Evolutionary conservation across 2,797 vertebrate species (phyloP).

Genomic region (Bothrops alternatus): DNA sequence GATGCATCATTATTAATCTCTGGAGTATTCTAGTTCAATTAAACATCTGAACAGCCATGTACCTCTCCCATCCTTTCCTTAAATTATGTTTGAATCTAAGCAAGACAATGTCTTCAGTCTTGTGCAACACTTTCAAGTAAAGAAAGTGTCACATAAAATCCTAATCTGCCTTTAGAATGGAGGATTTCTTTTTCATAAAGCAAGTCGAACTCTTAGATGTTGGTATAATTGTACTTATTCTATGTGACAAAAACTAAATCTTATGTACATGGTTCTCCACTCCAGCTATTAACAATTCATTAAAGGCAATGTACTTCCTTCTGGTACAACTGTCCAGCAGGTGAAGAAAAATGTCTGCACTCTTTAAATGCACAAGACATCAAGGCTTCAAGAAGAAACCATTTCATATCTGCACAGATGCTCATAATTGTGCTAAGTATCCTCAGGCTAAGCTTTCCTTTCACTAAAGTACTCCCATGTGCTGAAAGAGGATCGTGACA

Average conservation of each 20-base stretch:
- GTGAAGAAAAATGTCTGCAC: slow-evolving; percentile 51
- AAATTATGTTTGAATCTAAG: background rate
- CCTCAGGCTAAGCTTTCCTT: slow-evolving; percentile 52
- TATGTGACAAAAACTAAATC: slow-evolving; percentile 35
- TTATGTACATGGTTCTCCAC: slow-evolving; percentile 4
- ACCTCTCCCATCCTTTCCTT: background rate
- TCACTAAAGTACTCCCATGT: slow-evolving; percentile 51
- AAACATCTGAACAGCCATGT: background rate
- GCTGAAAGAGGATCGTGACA: slow-evolving; percentile 31
- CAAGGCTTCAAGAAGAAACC: slow-evolving; percentile 22
- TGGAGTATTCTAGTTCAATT: background rate
- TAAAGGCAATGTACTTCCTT: slow-evolving; percentile 28
- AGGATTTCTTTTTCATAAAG: background rate
- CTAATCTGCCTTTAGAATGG: background rate
- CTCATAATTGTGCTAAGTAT: slow-evolving; percentile 58
- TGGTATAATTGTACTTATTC: background rate
- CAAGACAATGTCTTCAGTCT: background rate
- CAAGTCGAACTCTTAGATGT: slow-evolving; percentile 1
- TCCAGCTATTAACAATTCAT: slow-evolving; percentile 42
- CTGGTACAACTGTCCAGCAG: slow-evolving; percentile 12
- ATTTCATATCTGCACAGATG: slow-evolving; percentile 50
- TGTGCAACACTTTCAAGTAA: background rate
- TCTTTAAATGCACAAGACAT: slow-evolving; percentile 35
- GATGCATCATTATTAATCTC: background rate
- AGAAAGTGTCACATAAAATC: background rate